Percentiles rank a stretch among this genome's conserved stretches.
Conservation (phyloP, 1,140 invertebrate genomes). For the Drosophila pectinifera region DNA sequence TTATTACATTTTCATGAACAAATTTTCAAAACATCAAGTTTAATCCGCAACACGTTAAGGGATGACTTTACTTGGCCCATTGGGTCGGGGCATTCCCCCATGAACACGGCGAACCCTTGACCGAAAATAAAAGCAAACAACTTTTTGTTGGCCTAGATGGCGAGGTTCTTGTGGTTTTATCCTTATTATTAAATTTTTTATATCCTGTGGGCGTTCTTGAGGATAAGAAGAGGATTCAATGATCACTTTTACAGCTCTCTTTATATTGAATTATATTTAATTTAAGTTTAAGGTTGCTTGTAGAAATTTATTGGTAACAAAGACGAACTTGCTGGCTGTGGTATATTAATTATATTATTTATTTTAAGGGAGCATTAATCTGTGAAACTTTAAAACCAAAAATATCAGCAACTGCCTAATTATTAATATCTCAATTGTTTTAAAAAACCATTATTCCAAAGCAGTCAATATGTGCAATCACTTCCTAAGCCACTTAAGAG, state of each 20-base stretch:
- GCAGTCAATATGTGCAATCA: neutral
- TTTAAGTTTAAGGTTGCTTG: neutral
- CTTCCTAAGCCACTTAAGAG: neutral
- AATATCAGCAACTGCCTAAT: neutral
- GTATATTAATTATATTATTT: neutral
- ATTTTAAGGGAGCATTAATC: neutral
- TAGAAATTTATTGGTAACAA: too few species aligned
- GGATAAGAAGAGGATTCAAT: neutral
- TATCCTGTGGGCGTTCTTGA: neutral
- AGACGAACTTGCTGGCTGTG: neutral
- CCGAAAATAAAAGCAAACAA: conserved; percentile 6
- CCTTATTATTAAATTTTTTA: conserved; percentile 22
- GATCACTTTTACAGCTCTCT: neutral
- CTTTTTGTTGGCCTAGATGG: neutral
- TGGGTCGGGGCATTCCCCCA: neutral
- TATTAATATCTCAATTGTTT: neutral
- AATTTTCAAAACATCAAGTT: conserved; percentile 41
- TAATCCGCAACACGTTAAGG: conserved; percentile 44
- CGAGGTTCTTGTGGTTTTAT: conserved; percentile 25
- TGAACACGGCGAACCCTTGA: neutral
- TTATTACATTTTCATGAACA: conserved; percentile 46
- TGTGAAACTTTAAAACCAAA: neutral
- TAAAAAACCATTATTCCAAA: neutral
- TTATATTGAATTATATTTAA: neutral
- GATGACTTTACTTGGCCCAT: conserved; percentile 20